A percentile compares a stretch with the other conserved stretches of the same genome.
Evolutionary conservation across 2,888 invertebrate species (phyloP).

Genomic region (Tyria jacobaeae): DNA sequence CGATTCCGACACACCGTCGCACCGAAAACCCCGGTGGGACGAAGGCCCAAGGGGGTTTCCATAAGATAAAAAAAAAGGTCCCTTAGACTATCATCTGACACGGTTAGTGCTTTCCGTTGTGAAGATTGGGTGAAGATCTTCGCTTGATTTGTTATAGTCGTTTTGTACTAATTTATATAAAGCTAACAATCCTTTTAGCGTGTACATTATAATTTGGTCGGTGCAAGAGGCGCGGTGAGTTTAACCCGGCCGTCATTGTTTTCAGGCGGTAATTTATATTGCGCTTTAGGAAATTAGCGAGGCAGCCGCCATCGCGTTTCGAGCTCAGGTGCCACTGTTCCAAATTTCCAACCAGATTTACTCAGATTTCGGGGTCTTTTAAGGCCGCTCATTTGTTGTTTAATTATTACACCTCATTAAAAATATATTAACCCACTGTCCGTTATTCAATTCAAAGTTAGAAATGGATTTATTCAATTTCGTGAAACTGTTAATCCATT

Average conservation of each 20-base stretch:
- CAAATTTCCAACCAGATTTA: slow-evolving; percentile 77
- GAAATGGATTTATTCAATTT: slow-evolving; percentile 37
- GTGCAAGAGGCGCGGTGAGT: slow-evolving; percentile 51
- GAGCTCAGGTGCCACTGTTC: slow-evolving; percentile 73
- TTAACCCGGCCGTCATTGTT: slow-evolving; percentile 73
- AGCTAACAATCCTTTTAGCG: slow-evolving; percentile 68
- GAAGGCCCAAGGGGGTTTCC: no score
- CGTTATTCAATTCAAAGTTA: slow-evolving; percentile 39
- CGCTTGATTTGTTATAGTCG: slow-evolving; percentile 39
- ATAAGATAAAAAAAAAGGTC: no score
- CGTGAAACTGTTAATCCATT: slow-evolving; percentile 30
- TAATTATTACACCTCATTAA: slow-evolving; percentile 75
- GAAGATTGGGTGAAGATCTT: slow-evolving; percentile 20
- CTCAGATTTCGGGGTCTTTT: slow-evolving; percentile 61
- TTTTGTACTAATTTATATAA: slow-evolving; percentile 56
- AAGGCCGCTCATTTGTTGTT: slow-evolving; percentile 71
- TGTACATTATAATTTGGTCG: slow-evolving; percentile 66
- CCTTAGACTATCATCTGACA: slow-evolving; percentile 14
- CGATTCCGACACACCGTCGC: no score
- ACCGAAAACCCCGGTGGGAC: no score
- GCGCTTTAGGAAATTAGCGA: slow-evolving; percentile 79
- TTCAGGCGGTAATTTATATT: slow-evolving; percentile 78
- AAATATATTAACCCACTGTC: slow-evolving; percentile 62
- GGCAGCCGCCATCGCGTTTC: slow-evolving; percentile 58
- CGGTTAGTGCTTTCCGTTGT: slow-evolving; percentile 6